These are phyloP conservation scores for Pavo muticus DNA, from an alignment of 2,113 vertebrate genomes.

Conservation along the genomic window DNA sequence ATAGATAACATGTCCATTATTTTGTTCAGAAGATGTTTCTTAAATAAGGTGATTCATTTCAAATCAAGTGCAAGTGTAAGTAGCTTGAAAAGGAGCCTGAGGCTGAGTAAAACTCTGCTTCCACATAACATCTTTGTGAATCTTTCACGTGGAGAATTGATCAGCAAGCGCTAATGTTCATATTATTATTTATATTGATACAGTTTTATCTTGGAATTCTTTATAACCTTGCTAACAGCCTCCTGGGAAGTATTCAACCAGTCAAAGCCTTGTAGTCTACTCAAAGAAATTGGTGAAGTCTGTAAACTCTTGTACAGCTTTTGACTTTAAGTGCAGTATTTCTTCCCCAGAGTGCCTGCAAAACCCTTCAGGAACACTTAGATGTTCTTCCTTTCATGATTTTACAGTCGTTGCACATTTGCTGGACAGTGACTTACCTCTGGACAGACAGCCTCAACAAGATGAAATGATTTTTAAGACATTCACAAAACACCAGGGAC, in stretches of 20 bases:
- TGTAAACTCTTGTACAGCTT: background rate
- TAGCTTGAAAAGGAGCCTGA: background rate
- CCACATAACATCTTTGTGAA: background rate
- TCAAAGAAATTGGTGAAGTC: background rate
- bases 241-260: background rate
- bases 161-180: background rate
- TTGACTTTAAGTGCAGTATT: background rate
- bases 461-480: background rate
- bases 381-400: background rate
- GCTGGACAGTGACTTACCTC: background rate
- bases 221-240: background rate
- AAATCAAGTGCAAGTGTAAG: background rate
- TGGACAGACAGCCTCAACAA: background rate
- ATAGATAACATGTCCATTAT: background rate
- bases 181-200: background rate
- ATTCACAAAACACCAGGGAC: background rate
- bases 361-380: background rate
- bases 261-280: background rate
- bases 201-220: background rate
- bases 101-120: background rate
- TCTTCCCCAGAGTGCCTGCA: background rate
- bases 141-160: background rate
- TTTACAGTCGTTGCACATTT: background rate
- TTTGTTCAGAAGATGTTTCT: constrained; percentile 36
- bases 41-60: background rate